phyloP scores from a whole-genome alignment of 2,797 vertebrate genomes.

The Sebastes trivittatus region DNA sequence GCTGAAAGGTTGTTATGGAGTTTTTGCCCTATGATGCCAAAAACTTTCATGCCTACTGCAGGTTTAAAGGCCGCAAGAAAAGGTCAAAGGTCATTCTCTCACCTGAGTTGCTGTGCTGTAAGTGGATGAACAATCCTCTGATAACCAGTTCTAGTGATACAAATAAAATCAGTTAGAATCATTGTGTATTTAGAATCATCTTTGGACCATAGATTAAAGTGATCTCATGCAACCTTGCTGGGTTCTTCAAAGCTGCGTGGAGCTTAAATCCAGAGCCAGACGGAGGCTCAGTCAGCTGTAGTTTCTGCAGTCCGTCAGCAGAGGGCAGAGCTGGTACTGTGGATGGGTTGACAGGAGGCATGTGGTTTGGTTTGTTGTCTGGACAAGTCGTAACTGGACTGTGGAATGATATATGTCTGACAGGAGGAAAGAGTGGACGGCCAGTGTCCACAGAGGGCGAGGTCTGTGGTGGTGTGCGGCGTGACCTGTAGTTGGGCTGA shows the following conservation, averaged over 20 bases:
- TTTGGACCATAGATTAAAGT: neutral
- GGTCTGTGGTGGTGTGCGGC: constrained; percentile 1
- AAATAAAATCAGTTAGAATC: constrained; percentile 26
- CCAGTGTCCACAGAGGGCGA: constrained; percentile 27
- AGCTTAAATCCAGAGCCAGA: neutral
- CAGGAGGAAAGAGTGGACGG: constrained; percentile 70
- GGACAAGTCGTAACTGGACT: constrained; percentile 51
- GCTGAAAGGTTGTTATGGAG: no score
- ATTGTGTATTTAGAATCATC: neutral
- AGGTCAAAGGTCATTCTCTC: constrained; percentile 30
- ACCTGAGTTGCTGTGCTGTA: constrained; percentile 43
- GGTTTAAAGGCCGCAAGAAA: neutral
- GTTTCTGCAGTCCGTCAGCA: constrained; percentile 66
- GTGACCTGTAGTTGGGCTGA: constrained; percentile 50
- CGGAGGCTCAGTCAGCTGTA: constrained; percentile 42
- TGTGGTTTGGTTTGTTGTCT: constrained; percentile 37
- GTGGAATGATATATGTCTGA: constrained; percentile 71
- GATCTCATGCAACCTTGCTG: constrained; percentile 48
- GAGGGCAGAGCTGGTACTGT: constrained; percentile 62
- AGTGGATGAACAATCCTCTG: constrained; percentile 25
- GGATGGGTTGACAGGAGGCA: constrained; percentile 36
- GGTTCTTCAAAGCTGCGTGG: constrained; percentile 19
- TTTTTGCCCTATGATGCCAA: no score
- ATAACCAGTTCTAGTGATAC: constrained; percentile 14
- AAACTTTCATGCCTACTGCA: no score